These are phyloP conservation scores for Acanthis flammea DNA, from an alignment of 2,797 vertebrate genomes.

Conservation along the genomic window DNA sequence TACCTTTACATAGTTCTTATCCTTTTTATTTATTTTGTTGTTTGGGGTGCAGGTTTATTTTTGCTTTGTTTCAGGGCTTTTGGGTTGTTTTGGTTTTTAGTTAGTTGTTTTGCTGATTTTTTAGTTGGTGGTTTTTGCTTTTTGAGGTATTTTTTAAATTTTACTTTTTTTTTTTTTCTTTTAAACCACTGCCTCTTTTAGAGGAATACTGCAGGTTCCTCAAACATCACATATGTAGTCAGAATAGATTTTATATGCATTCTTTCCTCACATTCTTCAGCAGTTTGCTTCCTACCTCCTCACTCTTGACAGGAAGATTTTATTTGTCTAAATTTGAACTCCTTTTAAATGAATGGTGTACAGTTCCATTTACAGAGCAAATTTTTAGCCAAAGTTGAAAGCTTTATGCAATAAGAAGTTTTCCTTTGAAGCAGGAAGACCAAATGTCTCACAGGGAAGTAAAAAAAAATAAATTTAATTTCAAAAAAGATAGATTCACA, in stretches of 20 bases:
- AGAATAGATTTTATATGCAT: neutral
- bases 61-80: neutral
- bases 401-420: neutral
- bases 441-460: neutral
- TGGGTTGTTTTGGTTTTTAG: rapidly evolving
- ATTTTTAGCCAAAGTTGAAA: neutral
- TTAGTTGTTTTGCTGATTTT: neutral
- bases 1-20: neutral
- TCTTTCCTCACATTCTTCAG: neutral
- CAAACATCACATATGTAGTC: neutral
- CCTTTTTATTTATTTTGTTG: neutral
- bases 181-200: neutral
- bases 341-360: neutral
- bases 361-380: neutral
- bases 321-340: neutral
- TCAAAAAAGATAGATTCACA: neutral
- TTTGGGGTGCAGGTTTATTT: rapidly evolving
- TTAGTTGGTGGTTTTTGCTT: neutral
- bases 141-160: neutral
- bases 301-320: neutral
- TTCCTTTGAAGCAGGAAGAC: neutral
- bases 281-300: neutral
- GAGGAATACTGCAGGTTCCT: neutral
- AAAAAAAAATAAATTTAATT: neutral
- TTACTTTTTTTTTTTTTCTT: neutral